A percentile compares a stretch with the other conserved stretches of the same genome.
These are phyloP conservation scores for Phrynocephalus forsythii DNA, from an alignment of 2,797 vertebrate species.

Conservation along the genomic window DNA sequence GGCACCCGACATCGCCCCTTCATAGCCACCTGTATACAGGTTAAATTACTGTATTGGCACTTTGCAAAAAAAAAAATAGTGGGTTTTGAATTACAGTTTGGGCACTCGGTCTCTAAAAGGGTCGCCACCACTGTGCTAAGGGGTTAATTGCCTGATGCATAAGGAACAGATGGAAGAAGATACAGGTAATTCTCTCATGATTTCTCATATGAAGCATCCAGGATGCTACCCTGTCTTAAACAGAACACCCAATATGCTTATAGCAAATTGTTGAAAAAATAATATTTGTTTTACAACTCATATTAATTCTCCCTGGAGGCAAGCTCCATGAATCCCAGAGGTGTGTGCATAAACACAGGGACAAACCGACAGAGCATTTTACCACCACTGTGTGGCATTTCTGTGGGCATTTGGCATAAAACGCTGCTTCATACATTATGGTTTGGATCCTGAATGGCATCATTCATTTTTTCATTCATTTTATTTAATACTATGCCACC, in stretches of 20 bases:
- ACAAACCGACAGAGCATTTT: neutral
- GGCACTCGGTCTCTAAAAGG: no score
- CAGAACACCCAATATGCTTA: neutral
- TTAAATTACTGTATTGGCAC: no score
- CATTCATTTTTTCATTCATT: no score
- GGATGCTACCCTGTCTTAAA: neutral
- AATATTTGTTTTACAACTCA: neutral
- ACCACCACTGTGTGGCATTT: neutral
- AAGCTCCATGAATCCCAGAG: conserved; percentile 7
- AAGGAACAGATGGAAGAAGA: no score
- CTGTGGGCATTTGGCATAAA: neutral
- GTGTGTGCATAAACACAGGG: neutral
- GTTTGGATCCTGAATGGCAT: neutral
- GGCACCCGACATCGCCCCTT: no score
- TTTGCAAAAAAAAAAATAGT: no score
- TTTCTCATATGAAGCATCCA: neutral
- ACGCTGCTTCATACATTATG: neutral
- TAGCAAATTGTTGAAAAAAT: neutral
- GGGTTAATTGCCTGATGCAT: no score
- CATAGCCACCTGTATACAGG: no score
- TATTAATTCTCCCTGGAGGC: neutral
- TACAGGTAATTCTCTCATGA: no score
- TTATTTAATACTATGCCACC: no score
- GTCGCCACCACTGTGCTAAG: no score
- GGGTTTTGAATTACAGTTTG: no score